A percentile compares a stretch with the other conserved stretches of the same genome.
phyloP scores from a whole-genome alignment of 2,888 invertebrate genomes.

The Folsomia manolachei region DNA sequence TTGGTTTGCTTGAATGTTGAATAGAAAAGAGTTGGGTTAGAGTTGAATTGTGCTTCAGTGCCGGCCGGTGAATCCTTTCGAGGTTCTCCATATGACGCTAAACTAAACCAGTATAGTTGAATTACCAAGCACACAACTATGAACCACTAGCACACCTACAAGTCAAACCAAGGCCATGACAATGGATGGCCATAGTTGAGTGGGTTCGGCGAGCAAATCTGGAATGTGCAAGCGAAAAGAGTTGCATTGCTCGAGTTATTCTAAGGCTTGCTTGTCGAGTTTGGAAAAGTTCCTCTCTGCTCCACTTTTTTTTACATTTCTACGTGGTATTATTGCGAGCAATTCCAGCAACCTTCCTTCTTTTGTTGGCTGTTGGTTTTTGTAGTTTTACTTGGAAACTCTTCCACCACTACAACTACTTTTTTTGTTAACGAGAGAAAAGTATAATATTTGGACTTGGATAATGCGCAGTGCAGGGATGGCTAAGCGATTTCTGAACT shows the following conservation, averaged over 20 bases:
- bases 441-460: neutral
- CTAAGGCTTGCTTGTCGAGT: too few species aligned
- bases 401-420: neutral
- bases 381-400: neutral
- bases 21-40: too few species aligned
- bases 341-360: neutral
- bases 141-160: neutral
- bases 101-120: too few species aligned
- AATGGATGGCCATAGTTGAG: conserved; percentile 12
- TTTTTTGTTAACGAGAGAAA: neutral
- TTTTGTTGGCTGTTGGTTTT: neutral
- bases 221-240: neutral
- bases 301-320: neutral
- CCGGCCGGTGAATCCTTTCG: too few species aligned
- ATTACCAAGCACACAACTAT: too few species aligned
- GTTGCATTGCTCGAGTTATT: too few species aligned
- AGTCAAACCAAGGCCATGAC: conserved; percentile 10
- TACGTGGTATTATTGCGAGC: neutral
- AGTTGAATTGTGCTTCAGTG: too few species aligned
- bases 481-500: neutral
- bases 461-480: too few species aligned
- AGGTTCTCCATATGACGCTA: too few species aligned
- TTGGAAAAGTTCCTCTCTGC: neutral
- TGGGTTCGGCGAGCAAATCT: neutral
- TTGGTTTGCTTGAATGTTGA: neutral